Evolutionary conservation across 1,140 invertebrate genomes (phyloP), one percentile per base, ranked within the genome.

Genomic region (Zaprionus inermis): DNA sequence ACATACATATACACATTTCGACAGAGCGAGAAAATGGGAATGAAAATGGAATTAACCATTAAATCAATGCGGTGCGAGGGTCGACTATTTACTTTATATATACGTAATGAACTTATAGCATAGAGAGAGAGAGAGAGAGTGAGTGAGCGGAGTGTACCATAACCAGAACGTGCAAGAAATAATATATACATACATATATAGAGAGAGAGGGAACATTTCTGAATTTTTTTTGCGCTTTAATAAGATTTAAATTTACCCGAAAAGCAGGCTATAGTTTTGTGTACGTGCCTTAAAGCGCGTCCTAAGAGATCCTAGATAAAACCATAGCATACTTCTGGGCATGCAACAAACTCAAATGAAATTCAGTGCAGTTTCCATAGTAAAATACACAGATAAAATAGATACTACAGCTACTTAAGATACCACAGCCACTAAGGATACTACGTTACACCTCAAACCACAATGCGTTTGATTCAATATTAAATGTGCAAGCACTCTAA

Each of bases 1-100:
- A 41, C 14, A n/a, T n/a, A 44, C 38, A n/a, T 6, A 44, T 6
- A 41, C 38, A 16, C n/a, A 44, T 2, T 28, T 30, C 22, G 36
- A 9, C 10, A 22, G 44, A 63, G 58, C 30, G 22, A 12, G 5
- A 34, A 72, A 82, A 16, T 78, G 71, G 78, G 70, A 81, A 63
- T 49, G 44, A 68, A 79, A 86, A 72, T 51, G 56, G 63, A 69
- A 86, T 72, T 67, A 69, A 63, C 54, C 63, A 81, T 72, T 59
- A 58, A 68, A 68, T 68, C 41, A 54, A 68, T 68, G 65, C 44
- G 18, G 44, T 49, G 44, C 24, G 30, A 16, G 16, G n/a, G 11
- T 28, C 12, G 12, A 63, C 24, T 11, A 56, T 59, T 65, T 68
- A 55, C 57, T 44, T 65, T 9, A 22, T 51, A 57, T 44, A 51